Evolutionary conservation across 1,140 invertebrate genomes (phyloP).

Genomic region (Aphis craccivora): DNA sequence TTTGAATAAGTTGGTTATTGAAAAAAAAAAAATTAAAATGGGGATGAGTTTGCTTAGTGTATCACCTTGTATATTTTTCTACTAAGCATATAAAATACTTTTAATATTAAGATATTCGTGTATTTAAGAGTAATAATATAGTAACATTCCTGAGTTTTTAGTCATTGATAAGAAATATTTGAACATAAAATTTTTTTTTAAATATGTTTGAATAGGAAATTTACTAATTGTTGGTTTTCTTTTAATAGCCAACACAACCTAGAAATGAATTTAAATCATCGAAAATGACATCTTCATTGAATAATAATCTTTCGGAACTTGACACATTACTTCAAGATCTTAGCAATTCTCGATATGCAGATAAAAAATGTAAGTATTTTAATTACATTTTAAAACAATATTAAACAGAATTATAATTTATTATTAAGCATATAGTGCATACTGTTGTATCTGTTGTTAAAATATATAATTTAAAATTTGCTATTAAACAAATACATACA

Average conservation of each 20-base stretch:
- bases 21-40: too few species aligned
- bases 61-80: not conserved
- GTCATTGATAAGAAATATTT: not conserved
- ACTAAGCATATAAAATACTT: not conserved
- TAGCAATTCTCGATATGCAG: constrained; percentile 81
- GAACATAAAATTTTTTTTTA: too few species aligned
- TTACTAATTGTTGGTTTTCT: not conserved
- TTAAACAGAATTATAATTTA: too few species aligned
- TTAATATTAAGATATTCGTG: not conserved
- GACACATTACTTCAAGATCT: constrained; percentile 91
- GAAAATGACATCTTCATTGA: constrained; percentile 69
- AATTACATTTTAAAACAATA: not conserved
- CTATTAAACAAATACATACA: not conserved
- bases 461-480: not conserved
- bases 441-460: not conserved
- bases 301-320: constrained; percentile 87
- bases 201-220: not conserved
- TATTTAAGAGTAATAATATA: not conserved
- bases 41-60: not conserved
- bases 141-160: not conserved
- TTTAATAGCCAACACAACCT: constrained; percentile 19
- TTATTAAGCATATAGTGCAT: not conserved
- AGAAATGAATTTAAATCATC: constrained; percentile 51
- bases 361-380: constrained; percentile 58
- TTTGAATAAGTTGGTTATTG: too few species aligned